These are phyloP conservation scores for Atta cephalotes DNA, from an alignment of 1,140 invertebrate genomes.

Conservation along the genomic window DNA sequence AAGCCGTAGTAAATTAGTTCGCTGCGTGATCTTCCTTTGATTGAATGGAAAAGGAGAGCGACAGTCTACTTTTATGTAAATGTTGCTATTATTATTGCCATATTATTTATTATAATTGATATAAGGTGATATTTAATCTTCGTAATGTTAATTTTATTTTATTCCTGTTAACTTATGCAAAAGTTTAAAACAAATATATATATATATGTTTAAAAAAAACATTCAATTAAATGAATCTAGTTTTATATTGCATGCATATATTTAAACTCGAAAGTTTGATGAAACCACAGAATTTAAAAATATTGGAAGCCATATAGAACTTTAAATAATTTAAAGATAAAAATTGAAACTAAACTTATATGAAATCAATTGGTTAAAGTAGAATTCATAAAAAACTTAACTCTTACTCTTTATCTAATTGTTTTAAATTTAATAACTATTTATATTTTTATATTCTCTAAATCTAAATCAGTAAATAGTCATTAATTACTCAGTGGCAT, in stretches of 20 bases:
- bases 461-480: no score
- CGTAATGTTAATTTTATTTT: background rate
- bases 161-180: background rate
- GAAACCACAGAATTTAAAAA: background rate
- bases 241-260: background rate
- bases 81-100: background rate
- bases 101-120: conserved; percentile 12
- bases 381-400: background rate
- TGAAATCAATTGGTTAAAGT: conserved; percentile 8
- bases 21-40: conserved; percentile 20
- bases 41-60: background rate
- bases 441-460: background rate
- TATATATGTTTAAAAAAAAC: background rate
- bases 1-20: conserved; percentile 60
- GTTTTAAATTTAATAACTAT: background rate
- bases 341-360: background rate
- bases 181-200: background rate
- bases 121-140: background rate
- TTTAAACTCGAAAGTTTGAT: background rate
- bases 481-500: no score
- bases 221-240: background rate
- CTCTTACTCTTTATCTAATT: background rate
- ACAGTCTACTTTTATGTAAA: background rate
- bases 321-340: background rate
- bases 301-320: background rate